Percentiles rank a stretch among this genome's conserved stretches.
These are phyloP conservation scores for Gila orcuttii DNA, from an alignment of 2,113 vertebrate species.

Conservation along the genomic window DNA sequence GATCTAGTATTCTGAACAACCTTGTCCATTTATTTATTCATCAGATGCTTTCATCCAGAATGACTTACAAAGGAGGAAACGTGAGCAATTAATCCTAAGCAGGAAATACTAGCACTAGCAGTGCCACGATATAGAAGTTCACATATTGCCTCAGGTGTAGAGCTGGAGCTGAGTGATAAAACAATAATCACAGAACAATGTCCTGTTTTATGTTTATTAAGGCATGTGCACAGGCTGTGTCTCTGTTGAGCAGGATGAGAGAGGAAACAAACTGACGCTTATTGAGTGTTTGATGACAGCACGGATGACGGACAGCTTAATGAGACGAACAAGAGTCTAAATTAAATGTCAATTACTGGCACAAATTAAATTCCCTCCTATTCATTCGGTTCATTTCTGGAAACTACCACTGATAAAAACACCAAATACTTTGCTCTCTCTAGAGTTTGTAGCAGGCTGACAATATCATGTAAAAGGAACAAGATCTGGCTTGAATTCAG, in stretches of 20 bases:
- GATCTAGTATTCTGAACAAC: neutral
- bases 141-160: neutral
- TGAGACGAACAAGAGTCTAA: conserved; percentile 72
- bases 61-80: conserved; percentile 3
- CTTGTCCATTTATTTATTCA: conserved; percentile 3
- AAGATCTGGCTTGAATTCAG: neutral
- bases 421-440: neutral
- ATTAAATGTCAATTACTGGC: conserved; percentile 75
- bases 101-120: neutral
- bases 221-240: neutral
- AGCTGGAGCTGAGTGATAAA: neutral
- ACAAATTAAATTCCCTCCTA: conserved; percentile 61
- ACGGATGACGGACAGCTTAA: conserved; percentile 70
- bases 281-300: conserved; percentile 70
- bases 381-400: neutral
- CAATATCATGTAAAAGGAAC: neutral
- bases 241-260: neutral
- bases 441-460: neutral
- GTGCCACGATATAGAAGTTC: neutral
- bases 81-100: neutral
- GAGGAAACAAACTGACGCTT: conserved; percentile 42
- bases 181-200: neutral
- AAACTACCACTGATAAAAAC: neutral
- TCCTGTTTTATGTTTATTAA: neutral
- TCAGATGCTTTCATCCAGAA: neutral